Evolutionary conservation across 2,797 vertebrate species (phyloP), one percentile per base, ranked within the genome.

Genomic region (Nyctibius grandis): DNA sequence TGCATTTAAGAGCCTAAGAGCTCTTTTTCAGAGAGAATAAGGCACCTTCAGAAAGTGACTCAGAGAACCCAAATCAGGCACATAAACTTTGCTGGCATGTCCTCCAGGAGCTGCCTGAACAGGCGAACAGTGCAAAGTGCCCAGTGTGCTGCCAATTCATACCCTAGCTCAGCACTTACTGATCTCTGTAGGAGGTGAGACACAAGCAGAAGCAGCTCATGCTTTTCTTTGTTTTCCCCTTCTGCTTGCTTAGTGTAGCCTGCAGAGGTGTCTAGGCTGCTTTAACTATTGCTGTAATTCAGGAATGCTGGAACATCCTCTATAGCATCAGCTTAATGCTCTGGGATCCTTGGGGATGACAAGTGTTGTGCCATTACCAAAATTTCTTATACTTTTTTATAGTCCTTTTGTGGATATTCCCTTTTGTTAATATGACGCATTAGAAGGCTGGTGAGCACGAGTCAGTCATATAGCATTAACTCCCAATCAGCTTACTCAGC

Each of bases 401-500:
- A 72, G 79, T 56, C 44, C 60, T 93, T 95, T 47, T 25, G 26
- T 95, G 82, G 73, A 29, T 80, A 91, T 78, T 84, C 40, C 60
- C 34, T 34, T 63, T 67, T 89, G 88, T 74, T 93, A 93, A 91
- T 44, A 89, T 0, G 15, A 80, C 45, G n/a, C 53, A 85, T 83
- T 64, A 86, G 76, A 91, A 97, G 88, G 70, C 53, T 94, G 86
- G 63, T 70, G 91, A 97, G 78, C 63, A 88, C 47, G 73, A 96
- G 88, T 92, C 94, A 89, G 69, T 87, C 95, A 84, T 68, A 74
- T 4, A 60, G 87, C 89, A 95, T 93, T 96, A 97, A 94, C 77
- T 94, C 86, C 76, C 85, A 67, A 89, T 92, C 94, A 96, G 91
- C 78, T 92, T 74, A 85, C 81, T 91, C 91, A 75, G 76, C 87